Conservation (phyloP, 2,113 vertebrate genomes). For the Chauna torquata region DNA sequence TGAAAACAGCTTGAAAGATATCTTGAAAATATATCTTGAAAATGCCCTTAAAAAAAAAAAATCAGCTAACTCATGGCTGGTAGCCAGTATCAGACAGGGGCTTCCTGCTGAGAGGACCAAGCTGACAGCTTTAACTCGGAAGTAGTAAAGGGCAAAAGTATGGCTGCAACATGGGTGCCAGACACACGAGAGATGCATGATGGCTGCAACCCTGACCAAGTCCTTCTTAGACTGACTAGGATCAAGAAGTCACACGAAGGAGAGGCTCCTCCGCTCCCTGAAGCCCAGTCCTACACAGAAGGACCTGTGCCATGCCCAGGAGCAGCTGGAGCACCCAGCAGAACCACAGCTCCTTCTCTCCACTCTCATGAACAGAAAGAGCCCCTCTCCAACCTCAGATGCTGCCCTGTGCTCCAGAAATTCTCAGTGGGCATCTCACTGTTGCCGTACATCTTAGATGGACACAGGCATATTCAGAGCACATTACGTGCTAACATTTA, state of each 20-base stretch:
- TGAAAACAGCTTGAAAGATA: not conserved
- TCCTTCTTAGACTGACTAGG: not conserved
- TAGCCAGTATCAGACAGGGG: not conserved
- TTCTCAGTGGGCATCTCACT: not conserved
- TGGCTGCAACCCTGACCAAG: not conserved
- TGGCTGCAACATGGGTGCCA: fast-evolving
- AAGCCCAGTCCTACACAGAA: not conserved
- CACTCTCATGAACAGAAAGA: not conserved
- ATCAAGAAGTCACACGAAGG: not conserved
- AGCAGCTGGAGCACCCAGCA: not conserved
- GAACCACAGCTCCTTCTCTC: not conserved
- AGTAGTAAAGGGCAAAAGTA: not conserved
- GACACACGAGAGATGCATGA: not conserved
- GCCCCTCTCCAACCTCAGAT: not conserved
- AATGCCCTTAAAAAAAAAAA: not conserved
- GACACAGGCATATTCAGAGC: not conserved
- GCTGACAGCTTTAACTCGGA: not conserved
- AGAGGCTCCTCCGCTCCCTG: not conserved
- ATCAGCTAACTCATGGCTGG: not conserved
- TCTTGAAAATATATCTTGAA: not conserved
- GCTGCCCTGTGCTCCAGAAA: fast-evolving
- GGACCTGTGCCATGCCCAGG: fast-evolving
- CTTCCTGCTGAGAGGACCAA: not conserved
- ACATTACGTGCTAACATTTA: not conserved
- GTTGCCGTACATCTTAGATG: not conserved